A percentile compares a stretch with the other conserved stretches of the same genome.
phyloP scores from a whole-genome alignment of 2,113 vertebrate species.

The Poeciliopsis occidentalis region DNA sequence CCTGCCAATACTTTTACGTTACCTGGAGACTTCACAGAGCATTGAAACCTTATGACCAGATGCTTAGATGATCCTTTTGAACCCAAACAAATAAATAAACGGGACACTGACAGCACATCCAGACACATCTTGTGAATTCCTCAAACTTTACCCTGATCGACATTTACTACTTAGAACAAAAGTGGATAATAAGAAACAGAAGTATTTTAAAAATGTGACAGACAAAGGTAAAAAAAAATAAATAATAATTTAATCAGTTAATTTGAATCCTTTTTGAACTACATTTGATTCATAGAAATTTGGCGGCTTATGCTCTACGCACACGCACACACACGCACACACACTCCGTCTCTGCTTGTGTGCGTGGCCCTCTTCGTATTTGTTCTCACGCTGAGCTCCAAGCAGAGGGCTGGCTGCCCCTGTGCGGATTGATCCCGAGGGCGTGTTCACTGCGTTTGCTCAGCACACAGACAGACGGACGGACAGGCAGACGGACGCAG shows the following conservation, averaged over 20 bases:
- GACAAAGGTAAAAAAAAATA: too few species aligned
- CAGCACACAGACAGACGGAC: conserved; percentile 16
- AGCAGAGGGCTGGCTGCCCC: conserved; percentile 21
- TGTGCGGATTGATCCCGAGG: conserved; percentile 32
- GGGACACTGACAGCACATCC: too few species aligned
- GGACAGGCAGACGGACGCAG: not conserved
- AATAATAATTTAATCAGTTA: too few species aligned
- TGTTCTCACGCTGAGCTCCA: conserved; percentile 20
- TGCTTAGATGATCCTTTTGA: too few species aligned
- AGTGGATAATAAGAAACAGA: not conserved
- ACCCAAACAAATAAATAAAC: too few species aligned
- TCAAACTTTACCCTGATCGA: not conserved
- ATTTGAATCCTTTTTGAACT: too few species aligned
- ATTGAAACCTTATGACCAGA: too few species aligned
- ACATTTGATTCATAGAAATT: too few species aligned
- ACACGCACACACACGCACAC: not conserved
- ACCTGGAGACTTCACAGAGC: too few species aligned
- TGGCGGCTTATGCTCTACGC: too few species aligned
- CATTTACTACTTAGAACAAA: not conserved
- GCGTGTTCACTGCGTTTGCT: conserved; percentile 60
- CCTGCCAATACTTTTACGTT: too few species aligned
- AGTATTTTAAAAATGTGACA: not conserved
- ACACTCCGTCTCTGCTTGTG: not conserved
- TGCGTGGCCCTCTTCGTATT: conserved; percentile 4
- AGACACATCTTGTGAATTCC: too few species aligned